phyloP scores from a whole-genome alignment of 1,140 invertebrate genomes.

The Rhopalosiphum padi region DNA sequence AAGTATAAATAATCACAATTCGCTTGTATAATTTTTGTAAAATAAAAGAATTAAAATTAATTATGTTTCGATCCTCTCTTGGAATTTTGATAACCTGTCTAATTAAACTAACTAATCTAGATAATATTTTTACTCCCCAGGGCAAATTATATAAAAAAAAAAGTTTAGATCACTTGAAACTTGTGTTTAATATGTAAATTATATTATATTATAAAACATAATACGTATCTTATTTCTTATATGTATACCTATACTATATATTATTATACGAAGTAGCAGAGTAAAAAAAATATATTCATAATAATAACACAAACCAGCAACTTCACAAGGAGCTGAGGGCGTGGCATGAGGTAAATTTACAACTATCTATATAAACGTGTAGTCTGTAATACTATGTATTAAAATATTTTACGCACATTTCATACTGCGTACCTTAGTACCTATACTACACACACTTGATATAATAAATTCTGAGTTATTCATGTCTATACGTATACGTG shows the following conservation, averaged over 20 bases:
- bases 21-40: background rate
- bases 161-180: background rate
- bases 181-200: constrained; percentile 33
- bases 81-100: constrained; percentile 36
- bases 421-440: background rate
- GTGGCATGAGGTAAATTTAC: constrained; percentile 42
- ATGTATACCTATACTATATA: background rate
- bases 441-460: background rate
- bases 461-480: constrained; percentile 13
- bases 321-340: background rate
- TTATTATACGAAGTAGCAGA: background rate
- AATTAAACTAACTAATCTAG: constrained; percentile 32
- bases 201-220: background rate
- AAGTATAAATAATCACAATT: background rate
- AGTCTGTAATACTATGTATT: background rate
- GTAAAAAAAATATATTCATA: background rate
- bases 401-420: constrained; percentile 38
- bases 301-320: background rate
- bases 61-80: background rate
- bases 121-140: background rate
- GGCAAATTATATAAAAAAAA: background rate
- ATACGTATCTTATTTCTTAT: background rate
- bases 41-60: background rate
- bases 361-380: constrained; percentile 1
- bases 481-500: background rate